These are phyloP conservation scores for Netelia fuscicornis DNA, from an alignment of 2,888 invertebrate species.

Conservation along the genomic window DNA sequence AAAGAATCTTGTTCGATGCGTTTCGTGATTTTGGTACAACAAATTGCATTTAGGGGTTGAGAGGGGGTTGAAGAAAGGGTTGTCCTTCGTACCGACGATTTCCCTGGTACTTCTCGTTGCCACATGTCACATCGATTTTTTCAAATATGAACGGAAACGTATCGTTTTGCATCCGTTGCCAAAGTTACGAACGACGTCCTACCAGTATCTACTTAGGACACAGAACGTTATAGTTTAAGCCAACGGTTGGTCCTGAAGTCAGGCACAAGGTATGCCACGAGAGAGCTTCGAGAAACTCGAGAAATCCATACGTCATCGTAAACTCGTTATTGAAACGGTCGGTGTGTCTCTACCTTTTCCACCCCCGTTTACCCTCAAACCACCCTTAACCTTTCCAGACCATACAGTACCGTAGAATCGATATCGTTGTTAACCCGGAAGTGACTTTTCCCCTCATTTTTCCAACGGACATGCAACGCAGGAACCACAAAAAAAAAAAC, in stretches of 20 bases:
- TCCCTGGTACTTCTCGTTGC: constrained; percentile 63
- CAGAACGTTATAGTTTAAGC: background rate
- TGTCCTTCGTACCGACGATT: constrained; percentile 66
- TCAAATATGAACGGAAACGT: constrained; percentile 27
- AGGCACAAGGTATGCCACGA: background rate
- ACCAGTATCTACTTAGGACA: no score
- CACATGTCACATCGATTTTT: constrained; percentile 69
- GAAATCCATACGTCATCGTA: constrained; percentile 48
- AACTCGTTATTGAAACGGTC: constrained; percentile 48
- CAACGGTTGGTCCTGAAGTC: background rate
- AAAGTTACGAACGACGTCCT: constrained; percentile 62
- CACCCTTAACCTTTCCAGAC: background rate
- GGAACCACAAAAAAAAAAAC: no score
- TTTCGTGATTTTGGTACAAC: constrained; percentile 33
- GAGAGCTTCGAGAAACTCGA: background rate
- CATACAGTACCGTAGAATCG: constrained; percentile 6
- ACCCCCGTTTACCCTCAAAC: background rate
- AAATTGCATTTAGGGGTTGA: constrained; percentile 12
- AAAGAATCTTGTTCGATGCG: constrained; percentile 24
- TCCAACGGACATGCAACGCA: no score
- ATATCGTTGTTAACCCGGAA: constrained; percentile 48
- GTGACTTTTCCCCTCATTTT: background rate
- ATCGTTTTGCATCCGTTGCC: constrained; percentile 62
- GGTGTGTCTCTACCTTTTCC: background rate
- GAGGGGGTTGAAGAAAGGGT: constrained; percentile 15